Evolutionary conservation across 2,113 vertebrate genomes (phyloP), one percentile per base, ranked within the genome.

Genomic region (Pollachius pollachius): DNA sequence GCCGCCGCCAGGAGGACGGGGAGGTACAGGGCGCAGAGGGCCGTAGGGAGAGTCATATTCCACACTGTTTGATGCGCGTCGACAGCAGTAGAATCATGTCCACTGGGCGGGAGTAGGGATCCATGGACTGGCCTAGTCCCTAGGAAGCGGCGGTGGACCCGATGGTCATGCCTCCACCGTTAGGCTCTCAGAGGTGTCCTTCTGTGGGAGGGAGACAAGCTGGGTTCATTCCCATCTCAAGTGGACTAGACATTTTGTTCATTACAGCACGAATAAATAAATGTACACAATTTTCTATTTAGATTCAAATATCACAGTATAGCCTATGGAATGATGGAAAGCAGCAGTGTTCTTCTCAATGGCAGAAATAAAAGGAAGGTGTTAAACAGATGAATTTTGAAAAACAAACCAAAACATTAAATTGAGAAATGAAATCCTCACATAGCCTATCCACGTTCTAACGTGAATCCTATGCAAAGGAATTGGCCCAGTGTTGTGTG

Each of bases 1-100:
- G 91, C 85, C 78, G 94, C 93, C 62, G 94, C 87, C 69, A 95
- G 77, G 19, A 96, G 78, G 65, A 92, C 79, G 11, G 92, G 91
- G 74, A 96, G 84, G 81, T 92, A 91, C 15, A 96, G 72, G 78
- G 89, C 61, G 73, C 90, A 80, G 15, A 93, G 66, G 2, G 89
- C 77, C 70, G 91, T 84, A 92, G 95, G 94, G 69, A 78, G 87
- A 62, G 87, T 91, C 82, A 91, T 88, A 75, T 82, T 93, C 79
- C 89, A 91, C 81, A 87, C 85, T 79, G 88, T 81, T 77, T 76
- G 71, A 76, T 60, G 77, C 68, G 59, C 69, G 76, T 65, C 79
- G 71, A 70, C 56, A n/a, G 68, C 13, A 85, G 82, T 85, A 86
- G 82, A 87, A 86, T 89, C 87, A 90, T 82, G 82, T 89, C 87